Percentiles rank a stretch among this genome's conserved stretches.
Conservation (phyloP, 1,140 invertebrate genomes). For the Cotesia typhae region DNA sequence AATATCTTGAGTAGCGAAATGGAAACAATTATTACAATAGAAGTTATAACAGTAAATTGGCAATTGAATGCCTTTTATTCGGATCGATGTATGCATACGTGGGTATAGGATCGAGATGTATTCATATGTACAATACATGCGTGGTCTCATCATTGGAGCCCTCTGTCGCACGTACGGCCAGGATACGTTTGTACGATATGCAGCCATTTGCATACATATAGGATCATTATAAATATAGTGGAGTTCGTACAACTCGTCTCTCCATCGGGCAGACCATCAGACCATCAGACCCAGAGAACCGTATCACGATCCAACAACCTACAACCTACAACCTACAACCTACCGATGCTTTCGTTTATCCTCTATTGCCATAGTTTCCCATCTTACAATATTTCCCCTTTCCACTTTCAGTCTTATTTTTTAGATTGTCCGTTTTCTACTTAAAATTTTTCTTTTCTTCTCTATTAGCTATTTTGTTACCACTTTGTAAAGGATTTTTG, state of each 20-base stretch:
- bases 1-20: no score
- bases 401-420: background rate
- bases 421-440: no score
- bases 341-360: constrained; percentile 61
- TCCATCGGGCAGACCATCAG: constrained; percentile 55
- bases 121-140: constrained; percentile 15
- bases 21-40: no score
- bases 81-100: no score
- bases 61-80: no score
- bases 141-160: constrained; percentile 39
- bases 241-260: constrained; percentile 33
- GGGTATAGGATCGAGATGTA: background rate
- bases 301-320: constrained; percentile 50
- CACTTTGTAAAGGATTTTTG: no score
- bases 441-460: no score
- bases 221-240: constrained; percentile 66
- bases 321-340: constrained; percentile 46
- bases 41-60: no score
- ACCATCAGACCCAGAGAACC: constrained; percentile 38
- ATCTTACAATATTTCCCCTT: constrained; percentile 20
- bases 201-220: constrained; percentile 67
- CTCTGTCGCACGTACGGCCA: constrained; percentile 56
- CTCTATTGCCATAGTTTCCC: constrained; percentile 57
- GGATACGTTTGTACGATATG: constrained; percentile 62
- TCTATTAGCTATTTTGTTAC: no score